A percentile compares a stretch with the other conserved stretches of the same genome.
Evolutionary conservation across 2,888 invertebrate species (phyloP).

Genomic region (Tanytarsus gracilentus): DNA sequence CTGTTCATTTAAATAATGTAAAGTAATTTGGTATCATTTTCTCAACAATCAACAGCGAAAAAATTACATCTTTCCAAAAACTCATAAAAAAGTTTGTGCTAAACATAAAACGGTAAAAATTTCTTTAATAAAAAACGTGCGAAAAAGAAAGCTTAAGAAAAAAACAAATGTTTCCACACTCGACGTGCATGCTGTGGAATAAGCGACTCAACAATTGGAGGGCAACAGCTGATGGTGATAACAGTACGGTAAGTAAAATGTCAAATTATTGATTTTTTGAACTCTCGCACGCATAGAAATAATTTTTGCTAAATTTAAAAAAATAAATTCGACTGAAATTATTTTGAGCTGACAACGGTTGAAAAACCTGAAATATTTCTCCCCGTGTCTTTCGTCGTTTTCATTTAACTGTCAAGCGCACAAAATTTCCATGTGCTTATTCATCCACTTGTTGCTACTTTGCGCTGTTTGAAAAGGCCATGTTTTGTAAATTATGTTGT

Average conservation of each 20-base stretch:
- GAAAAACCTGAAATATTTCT: too few species aligned
- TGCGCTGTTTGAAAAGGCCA: too few species aligned
- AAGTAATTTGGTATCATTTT: too few species aligned
- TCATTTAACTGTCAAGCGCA: too few species aligned
- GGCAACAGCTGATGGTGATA: background rate
- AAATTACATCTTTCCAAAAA: background rate
- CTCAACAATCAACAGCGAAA: background rate
- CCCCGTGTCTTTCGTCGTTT: too few species aligned
- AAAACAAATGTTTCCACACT: slow-evolving; percentile 3
- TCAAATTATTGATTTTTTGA: background rate
- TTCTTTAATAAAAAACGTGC: background rate
- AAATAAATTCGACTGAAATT: too few species aligned
- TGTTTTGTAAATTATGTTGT: too few species aligned
- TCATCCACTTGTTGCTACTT: too few species aligned
- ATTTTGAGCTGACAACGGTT: too few species aligned
- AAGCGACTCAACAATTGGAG: slow-evolving; percentile 5
- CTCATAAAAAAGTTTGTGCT: background rate
- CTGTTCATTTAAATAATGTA: too few species aligned
- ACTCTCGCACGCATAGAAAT: background rate
- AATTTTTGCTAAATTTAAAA: too few species aligned
- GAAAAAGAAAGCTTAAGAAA: background rate
- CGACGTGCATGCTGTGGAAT: slow-evolving; percentile 12
- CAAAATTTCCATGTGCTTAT: too few species aligned
- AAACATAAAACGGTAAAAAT: background rate
- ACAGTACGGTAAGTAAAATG: background rate